Base-by-base conservation (phyloP, 2,888 invertebrate genomes). In the Drosophila setosimentum region DNA sequence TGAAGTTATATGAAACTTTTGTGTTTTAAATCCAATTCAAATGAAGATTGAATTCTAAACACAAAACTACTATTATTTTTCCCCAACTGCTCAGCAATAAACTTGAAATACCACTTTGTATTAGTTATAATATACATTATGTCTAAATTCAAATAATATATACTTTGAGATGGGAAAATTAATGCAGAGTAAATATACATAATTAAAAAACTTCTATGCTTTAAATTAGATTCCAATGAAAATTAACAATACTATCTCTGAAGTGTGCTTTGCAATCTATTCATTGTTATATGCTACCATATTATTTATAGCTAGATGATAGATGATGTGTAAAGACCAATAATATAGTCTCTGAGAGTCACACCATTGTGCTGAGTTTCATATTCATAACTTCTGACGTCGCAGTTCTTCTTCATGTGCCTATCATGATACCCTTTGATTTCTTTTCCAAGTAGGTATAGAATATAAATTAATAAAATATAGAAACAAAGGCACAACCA, bases 401-500 rank as follows among this genome's bases (percentile, higher is more conserved):
- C 49, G 18, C 10, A 3, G 27, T 10, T 27, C 18, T 27, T 27
- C 10, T 18, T 18, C 13, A 16, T 18, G 27, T 27, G 24, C 3
- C 10, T 18, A 10, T 49, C 11, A 51, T 16, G 32, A 21, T 51
- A 32, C 24, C 57, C 21, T 45, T 35, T n/a, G 11, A 8, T 45
- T 45, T n/a, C n/a, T 6, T 8, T 29, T n/a, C 8, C 50, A 10
- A n/a, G 29, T 58, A 30, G 40, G 40, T 42, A 50, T 29, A 11
- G 18, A 11, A 11, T 21, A 69, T 42, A 18, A 27, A 7, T 16
- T 11, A 21, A 50, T 30, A 18, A 24, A 1, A 55, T 54, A 29
- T 33, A 48, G 48, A 73, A 67, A 48, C 42, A 66, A 37, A 30
- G 40, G 21, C 61, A 53, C 68, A 80, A 69, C 60, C 49, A 80